phyloP scores from a whole-genome alignment of 2,113 vertebrate species.

The Paracanthobrama guichenoti region DNA sequence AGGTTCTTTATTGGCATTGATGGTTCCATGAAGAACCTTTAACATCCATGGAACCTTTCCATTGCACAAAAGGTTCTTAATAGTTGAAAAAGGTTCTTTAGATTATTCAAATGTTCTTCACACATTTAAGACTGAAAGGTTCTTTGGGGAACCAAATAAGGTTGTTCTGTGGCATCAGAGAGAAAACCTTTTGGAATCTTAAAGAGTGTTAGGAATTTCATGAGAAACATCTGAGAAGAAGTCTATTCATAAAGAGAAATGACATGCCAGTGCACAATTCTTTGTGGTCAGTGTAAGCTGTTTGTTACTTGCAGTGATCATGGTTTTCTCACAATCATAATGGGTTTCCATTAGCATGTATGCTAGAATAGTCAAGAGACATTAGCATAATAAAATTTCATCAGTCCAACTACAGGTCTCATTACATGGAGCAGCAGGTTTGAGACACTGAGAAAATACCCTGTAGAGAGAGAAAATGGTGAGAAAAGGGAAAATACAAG shows the following conservation, averaged over 20 bases:
- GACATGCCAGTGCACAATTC: neutral
- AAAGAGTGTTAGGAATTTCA: neutral
- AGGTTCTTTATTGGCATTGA: no score
- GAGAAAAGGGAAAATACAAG: neutral
- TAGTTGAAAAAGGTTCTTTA: no score
- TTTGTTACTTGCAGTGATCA: neutral
- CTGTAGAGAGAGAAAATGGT: neutral
- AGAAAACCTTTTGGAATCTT: no score
- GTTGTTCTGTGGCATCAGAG: no score
- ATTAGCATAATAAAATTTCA: slow-evolving; percentile 4
- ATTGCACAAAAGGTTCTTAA: no score
- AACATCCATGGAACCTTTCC: no score
- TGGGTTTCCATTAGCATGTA: neutral
- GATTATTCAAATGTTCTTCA: no score
- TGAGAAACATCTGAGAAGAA: neutral
- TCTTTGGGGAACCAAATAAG: no score
- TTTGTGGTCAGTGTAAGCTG: neutral
- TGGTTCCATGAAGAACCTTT: no score
- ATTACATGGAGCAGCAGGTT: slow-evolving; percentile 5
- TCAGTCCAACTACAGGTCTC: neutral
- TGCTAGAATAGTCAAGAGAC: neutral
- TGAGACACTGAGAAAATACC: neutral
- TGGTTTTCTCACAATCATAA: neutral
- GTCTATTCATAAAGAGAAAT: neutral
- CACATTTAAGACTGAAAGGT: no score